Conservation (phyloP, 2,797 vertebrate species). For the Alca torda region DNA sequence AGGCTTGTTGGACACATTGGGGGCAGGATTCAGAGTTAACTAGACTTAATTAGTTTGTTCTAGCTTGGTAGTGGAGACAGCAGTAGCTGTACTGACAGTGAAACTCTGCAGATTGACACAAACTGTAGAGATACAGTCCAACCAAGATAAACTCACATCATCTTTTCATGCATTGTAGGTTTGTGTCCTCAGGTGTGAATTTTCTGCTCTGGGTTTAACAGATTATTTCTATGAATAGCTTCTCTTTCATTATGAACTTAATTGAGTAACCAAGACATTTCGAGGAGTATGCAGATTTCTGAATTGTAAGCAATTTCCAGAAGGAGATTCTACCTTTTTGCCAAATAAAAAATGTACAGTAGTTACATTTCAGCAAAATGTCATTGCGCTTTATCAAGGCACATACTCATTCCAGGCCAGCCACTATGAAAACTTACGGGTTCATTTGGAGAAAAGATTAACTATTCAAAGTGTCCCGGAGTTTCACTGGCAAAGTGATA, state of each 20-base stretch:
- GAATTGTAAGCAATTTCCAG: neutral
- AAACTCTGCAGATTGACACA: neutral
- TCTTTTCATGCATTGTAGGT: neutral
- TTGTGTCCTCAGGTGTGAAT: neutral
- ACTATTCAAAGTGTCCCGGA: neutral
- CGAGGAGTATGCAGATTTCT: neutral
- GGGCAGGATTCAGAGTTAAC: conserved; percentile 23
- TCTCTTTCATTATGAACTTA: neutral
- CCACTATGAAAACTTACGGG: neutral
- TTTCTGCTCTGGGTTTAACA: neutral
- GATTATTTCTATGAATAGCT: neutral
- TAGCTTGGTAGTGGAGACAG: neutral
- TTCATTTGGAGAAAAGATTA: neutral
- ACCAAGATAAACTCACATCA: neutral
- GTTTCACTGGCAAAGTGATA: neutral
- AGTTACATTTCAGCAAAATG: neutral
- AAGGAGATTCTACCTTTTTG: neutral
- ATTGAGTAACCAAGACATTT: neutral
- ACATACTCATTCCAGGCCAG: neutral
- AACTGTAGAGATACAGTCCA: neutral
- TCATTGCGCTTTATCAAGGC: neutral
- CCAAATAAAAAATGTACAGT: neutral
- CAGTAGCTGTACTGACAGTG: neutral
- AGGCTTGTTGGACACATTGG: conserved; percentile 10
- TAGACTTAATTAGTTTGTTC: neutral